phyloP scores from a whole-genome alignment of 1,140 invertebrate genomes.

The Aphidius ervi region DNA sequence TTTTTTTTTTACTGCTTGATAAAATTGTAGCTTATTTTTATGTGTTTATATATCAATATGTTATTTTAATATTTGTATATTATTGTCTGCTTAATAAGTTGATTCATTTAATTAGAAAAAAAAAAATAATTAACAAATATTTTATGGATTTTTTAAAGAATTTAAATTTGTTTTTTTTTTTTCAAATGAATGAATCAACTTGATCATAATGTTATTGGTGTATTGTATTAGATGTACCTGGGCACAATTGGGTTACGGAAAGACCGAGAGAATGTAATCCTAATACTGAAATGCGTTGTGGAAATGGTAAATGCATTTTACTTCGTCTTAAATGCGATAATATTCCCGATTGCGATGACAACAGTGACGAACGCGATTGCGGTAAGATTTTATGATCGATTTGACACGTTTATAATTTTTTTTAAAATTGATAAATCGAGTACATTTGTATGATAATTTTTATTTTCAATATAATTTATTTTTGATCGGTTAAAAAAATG shows the following conservation, averaged over 20 bases:
- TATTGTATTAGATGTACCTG: not conserved
- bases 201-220: no score
- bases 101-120: no score
- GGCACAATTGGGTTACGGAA: slow-evolving; percentile 30
- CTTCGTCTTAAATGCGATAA: slow-evolving; percentile 53
- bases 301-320: slow-evolving; percentile 50
- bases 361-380: slow-evolving; percentile 55
- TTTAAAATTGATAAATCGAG: no score
- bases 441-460: slow-evolving; percentile 8
- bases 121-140: no score
- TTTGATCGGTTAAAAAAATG: not conserved
- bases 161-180: no score
- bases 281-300: slow-evolving; percentile 55
- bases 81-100: no score
- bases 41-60: no score
- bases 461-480: not conserved
- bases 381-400: slow-evolving; percentile 40
- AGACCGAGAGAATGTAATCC: slow-evolving; percentile 35
- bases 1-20: slow-evolving; percentile 3
- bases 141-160: no score
- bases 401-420: no score
- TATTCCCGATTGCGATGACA: slow-evolving; percentile 57
- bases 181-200: no score
- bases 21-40: not conserved
- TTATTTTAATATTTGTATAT: no score